Base-by-base conservation (phyloP, 1,140 invertebrate species). In the Stegodyphus dumicola region DNA sequence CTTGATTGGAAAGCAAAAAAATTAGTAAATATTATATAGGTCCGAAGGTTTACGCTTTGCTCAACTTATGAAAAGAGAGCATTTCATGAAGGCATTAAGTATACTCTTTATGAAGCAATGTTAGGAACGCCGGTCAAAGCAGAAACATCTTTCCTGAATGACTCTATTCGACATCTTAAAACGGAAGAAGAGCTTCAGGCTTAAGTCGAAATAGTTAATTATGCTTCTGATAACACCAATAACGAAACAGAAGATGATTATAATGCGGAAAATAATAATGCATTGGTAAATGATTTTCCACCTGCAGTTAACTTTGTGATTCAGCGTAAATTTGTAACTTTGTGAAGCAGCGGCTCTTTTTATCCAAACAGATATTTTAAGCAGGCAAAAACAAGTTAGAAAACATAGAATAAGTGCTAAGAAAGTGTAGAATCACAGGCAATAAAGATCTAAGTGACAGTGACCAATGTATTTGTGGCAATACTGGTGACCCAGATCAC, bases 1-100 rank as follows among this genome's bases (percentile, higher is more conserved):
- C 33, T 33, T 87, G 6, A 74, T 65, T 52, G 86, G 86, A 48
- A 86, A 78, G n/a, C 74, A 7, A 53, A 3, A 7, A 54, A 77
- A 69, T 80, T 71, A 53, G 53, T 13, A 18, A 33, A 3, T 33
- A 3, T 33, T 1, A 33, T 33, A 33, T 33, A 33, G 33, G 3
- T 33, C 33, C 33, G 33, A 75, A 51, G 52, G 0, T 3, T 78
- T 60, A 65, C 53, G 49, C 17, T 49, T 85, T 53, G 17, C 54
- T 3, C 77, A 80, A 67, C 5, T 78, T 10, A 74, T 64, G 54
- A 80, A 6, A 9, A 18, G 69, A 48, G 1, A 33, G 33, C 33
- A 33, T 33, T 33, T 33, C 33, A 33, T 33, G 33, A 33, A 33
- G 33, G 33, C 33, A 71, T 71, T 6, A 71, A 71, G 3, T 71